Percentiles rank a stretch among this genome's conserved stretches.
Conservation (phyloP, 1,140 invertebrate species). For the Phymastichus coffea region DNA sequence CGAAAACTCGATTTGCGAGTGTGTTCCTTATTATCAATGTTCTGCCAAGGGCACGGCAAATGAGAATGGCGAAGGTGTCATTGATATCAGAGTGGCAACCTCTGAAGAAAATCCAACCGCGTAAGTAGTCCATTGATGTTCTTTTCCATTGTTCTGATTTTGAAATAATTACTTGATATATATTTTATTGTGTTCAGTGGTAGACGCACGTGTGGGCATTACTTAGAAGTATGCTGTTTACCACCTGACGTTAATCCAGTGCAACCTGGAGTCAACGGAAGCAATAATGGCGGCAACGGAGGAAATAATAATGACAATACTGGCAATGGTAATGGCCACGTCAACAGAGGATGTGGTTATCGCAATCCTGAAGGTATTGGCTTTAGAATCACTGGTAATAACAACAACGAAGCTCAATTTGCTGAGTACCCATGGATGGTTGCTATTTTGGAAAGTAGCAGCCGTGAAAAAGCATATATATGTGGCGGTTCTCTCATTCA, state of each 20-base stretch:
- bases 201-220: slow-evolving; percentile 56
- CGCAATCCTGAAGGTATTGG: slow-evolving; percentile 68
- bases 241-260: slow-evolving; percentile 18
- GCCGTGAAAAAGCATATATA: slow-evolving; percentile 47
- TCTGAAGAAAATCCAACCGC: not conserved
- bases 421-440: slow-evolving; percentile 83
- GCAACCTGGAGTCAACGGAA: not conserved
- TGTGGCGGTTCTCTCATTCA: slow-evolving; percentile 73
- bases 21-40: slow-evolving; percentile 71
- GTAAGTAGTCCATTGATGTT: not conserved
- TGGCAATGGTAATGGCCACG: not conserved
- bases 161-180: too few species aligned
- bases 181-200: not conserved
- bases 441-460: slow-evolving; percentile 66
- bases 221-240: slow-evolving; percentile 67
- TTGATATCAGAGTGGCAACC: slow-evolving; percentile 66
- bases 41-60: slow-evolving; percentile 62
- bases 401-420: slow-evolving; percentile 66
- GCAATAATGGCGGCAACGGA: slow-evolving; percentile 19
- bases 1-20: slow-evolving; percentile 47
- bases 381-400: slow-evolving; percentile 65
- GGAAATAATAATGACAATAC: slow-evolving; percentile 4
- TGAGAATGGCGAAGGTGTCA: slow-evolving; percentile 70
- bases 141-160: too few species aligned
- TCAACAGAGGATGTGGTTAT: slow-evolving; percentile 63